Evolutionary conservation across 1,140 invertebrate species (phyloP).

Genomic region (Drosophila tsacasi): DNA sequence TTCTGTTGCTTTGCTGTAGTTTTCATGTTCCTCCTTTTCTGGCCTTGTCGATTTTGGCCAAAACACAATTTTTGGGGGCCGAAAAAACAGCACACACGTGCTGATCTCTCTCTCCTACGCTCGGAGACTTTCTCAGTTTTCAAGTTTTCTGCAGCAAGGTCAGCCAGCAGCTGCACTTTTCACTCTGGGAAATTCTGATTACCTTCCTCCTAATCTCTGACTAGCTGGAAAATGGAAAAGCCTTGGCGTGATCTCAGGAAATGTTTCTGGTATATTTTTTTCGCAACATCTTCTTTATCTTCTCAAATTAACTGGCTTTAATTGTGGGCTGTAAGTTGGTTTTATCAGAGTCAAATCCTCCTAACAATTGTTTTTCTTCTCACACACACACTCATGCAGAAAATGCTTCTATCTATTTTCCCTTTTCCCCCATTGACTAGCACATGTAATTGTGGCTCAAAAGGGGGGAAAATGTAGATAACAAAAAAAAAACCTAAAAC

Average conservation of each 20-base stretch:
- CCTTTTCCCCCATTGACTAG: slow-evolving; percentile 52
- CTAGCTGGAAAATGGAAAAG: slow-evolving; percentile 32
- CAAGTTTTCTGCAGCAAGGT: slow-evolving; percentile 41
- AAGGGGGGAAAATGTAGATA: slow-evolving; percentile 5
- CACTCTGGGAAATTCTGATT: slow-evolving; percentile 35
- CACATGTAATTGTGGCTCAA: slow-evolving; percentile 54
- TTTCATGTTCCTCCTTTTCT: slow-evolving; percentile 41
- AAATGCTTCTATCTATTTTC: slow-evolving; percentile 17
- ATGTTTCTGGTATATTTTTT: slow-evolving; percentile 1
- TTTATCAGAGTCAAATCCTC: slow-evolving; percentile 32
- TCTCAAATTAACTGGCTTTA: slow-evolving; percentile 29
- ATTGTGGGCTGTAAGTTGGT: slow-evolving; percentile 18
- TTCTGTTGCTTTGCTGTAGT: background rate
- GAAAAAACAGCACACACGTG: slow-evolving; percentile 52
- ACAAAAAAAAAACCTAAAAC: slow-evolving; percentile 19
- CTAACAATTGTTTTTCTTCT: slow-evolving; percentile 35
- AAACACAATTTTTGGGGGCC: slow-evolving; percentile 50
- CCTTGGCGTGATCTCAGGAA: slow-evolving; percentile 24
- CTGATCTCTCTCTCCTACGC: slow-evolving; percentile 48
- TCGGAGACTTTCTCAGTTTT: slow-evolving; percentile 20
- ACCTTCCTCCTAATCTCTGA: slow-evolving; percentile 33
- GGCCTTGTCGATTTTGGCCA: slow-evolving; percentile 58
- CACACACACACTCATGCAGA: background rate
- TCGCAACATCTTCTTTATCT: slow-evolving; percentile 14
- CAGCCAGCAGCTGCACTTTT: slow-evolving; percentile 19